Evolutionary conservation across 1,140 invertebrate genomes (phyloP).

Genomic region (Bathynomus jamesi): DNA sequence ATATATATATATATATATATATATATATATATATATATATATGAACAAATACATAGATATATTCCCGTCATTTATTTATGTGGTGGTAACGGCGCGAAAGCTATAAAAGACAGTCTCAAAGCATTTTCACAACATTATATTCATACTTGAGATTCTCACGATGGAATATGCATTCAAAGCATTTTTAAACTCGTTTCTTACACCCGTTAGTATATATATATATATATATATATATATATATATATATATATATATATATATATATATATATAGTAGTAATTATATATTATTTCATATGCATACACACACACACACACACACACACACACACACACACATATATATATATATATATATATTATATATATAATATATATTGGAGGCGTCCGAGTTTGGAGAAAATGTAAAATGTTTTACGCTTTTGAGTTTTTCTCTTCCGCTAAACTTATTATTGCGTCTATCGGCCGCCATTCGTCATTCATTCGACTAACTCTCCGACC

Average conservation of each 20-base stretch:
- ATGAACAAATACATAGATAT: slow-evolving; percentile 7
- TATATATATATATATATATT: background rate
- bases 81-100: background rate
- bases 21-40: background rate
- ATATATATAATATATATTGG: background rate
- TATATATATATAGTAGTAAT: background rate
- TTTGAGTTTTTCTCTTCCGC: no score
- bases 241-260: no score
- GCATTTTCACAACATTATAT: no score
- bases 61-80: background rate
- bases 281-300: background rate
- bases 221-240: slow-evolving; percentile 1
- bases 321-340: background rate
- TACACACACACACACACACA: background rate
- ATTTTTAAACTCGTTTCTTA: no score
- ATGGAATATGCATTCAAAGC: no score
- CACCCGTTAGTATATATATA: background rate
- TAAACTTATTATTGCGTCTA: slow-evolving; percentile 2
- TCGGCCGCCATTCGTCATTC: slow-evolving; percentile 24
- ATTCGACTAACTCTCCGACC: slow-evolving; percentile 1
- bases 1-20: slow-evolving; percentile 1
- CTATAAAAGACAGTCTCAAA: no score
- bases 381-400: no score
- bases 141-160: no score
- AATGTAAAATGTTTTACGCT: no score